Percentiles rank a stretch among this genome's conserved stretches.
These are phyloP conservation scores for Heliconius hewitsoni DNA, from an alignment of 1,140 invertebrate genomes.

Conservation along the genomic window DNA sequence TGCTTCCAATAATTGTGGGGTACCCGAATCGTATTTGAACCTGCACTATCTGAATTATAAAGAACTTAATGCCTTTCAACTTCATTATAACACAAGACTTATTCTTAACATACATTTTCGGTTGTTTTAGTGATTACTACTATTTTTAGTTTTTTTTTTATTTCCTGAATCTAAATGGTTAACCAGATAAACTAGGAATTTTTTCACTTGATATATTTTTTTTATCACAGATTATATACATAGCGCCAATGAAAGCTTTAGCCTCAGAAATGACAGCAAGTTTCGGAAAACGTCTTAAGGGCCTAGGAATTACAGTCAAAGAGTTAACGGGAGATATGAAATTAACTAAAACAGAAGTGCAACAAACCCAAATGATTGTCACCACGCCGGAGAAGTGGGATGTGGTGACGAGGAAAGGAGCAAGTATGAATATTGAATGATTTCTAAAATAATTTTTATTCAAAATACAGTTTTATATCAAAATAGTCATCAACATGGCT, in stretches of 20 bases:
- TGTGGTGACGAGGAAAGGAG: slow-evolving; percentile 97
- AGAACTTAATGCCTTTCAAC: no score
- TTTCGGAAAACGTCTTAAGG: slow-evolving; percentile 90
- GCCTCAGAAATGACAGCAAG: slow-evolving; percentile 98
- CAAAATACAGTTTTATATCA: no score
- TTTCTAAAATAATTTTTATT: background rate
- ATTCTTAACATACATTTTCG: no score
- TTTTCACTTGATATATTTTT: background rate
- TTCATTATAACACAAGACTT: no score
- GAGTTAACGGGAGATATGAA: slow-evolving; percentile 99
- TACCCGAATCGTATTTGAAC: no score
- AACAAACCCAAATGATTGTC: slow-evolving; percentile 98
- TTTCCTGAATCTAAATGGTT: no score
- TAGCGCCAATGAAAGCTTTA: slow-evolving; percentile 99
- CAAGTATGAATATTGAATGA: slow-evolving; percentile 56
- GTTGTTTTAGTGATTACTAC: no score
- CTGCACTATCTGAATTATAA: no score
- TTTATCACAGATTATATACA: slow-evolving; percentile 93
- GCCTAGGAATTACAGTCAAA: slow-evolving; percentile 90
- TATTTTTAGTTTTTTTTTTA: no score
- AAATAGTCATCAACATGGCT: no score
- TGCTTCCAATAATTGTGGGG: no score
- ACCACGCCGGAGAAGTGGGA: slow-evolving; percentile 99
- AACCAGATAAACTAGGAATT: no score
- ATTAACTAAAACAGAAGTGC: slow-evolving; percentile 96